Evolutionary conservation across 2,797 vertebrate genomes (phyloP).

Genomic region (Pipistrellus nathusii): DNA sequence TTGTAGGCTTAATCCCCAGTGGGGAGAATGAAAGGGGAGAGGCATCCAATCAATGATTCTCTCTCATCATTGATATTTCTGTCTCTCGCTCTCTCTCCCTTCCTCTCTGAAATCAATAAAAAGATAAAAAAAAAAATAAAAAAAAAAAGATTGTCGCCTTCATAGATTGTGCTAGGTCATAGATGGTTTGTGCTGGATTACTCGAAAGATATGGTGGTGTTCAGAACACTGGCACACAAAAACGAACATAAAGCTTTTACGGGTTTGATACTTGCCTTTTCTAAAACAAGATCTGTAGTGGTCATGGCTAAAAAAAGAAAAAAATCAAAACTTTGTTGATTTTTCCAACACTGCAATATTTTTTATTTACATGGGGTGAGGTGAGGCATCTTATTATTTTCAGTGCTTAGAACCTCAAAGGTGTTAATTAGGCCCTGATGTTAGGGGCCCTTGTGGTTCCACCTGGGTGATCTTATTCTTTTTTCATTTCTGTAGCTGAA

Average conservation of each 20-base stretch:
- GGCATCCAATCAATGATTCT: too few relatives aligned
- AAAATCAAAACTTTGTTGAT: slow-evolving; percentile 41
- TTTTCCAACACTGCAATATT: slow-evolving; percentile 6
- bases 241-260: background rate
- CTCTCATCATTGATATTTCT: too few relatives aligned
- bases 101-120: too few relatives aligned
- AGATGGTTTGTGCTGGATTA: background rate
- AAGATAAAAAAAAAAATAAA: background rate
- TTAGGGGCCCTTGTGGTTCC: slow-evolving; percentile 53
- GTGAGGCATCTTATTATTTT: slow-evolving; percentile 56
- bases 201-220: background rate
- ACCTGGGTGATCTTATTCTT: slow-evolving; percentile 64
- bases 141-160: background rate
- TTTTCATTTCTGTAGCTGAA: slow-evolving; percentile 60
- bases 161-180: slow-evolving; percentile 5
- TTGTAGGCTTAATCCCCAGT: too few relatives aligned
- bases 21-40: too few relatives aligned
- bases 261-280: slow-evolving; percentile 44
- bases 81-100: too few relatives aligned
- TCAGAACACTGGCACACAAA: background rate
- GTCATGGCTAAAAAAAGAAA: background rate
- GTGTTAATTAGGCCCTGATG: slow-evolving; percentile 70
- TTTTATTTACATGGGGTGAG: slow-evolving; percentile 17
- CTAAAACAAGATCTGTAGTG: slow-evolving; percentile 23
- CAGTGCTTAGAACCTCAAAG: slow-evolving; percentile 11